These are phyloP conservation scores for Sebastolobus alascanus DNA, from an alignment of 2,797 vertebrate genomes.

Conservation along the genomic window DNA sequence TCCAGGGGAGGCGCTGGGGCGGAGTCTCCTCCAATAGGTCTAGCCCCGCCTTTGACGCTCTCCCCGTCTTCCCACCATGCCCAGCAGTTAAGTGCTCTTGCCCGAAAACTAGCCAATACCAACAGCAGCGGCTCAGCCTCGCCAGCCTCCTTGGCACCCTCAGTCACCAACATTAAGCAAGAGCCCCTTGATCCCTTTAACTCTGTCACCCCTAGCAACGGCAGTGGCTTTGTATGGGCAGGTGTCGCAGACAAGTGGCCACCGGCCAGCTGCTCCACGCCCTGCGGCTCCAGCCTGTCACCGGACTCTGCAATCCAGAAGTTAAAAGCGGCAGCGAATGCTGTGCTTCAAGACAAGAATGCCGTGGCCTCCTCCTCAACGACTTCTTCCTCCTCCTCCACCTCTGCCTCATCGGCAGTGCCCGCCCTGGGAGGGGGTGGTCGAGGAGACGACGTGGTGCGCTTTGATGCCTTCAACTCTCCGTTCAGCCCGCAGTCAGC, in stretches of 20 bases:
- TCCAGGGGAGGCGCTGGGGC: constrained; percentile 81
- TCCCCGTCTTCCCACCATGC: constrained; percentile 96
- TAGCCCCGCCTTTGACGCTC: constrained; percentile 88
- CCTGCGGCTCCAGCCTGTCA: constrained; percentile 91
- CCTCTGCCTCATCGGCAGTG: constrained; percentile 81
- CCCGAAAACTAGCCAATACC: constrained; percentile 94
- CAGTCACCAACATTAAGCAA: constrained; percentile 88
- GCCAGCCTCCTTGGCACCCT: constrained; percentile 82
- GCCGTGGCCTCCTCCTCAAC: constrained; percentile 84
- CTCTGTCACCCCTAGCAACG: constrained; percentile 86
- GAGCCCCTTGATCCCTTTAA: constrained; percentile 94
- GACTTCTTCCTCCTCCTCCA: constrained; percentile 85
- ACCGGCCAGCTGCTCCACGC: constrained; percentile 88
- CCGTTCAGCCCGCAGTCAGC: constrained; percentile 98
- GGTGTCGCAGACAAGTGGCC: constrained; percentile 96
- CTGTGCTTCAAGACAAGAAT: constrained; percentile 97
- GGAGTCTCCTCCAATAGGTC: constrained; percentile 88
- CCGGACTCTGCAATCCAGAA: constrained; percentile 99
- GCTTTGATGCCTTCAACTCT: constrained; percentile 96
- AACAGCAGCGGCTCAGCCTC: constrained; percentile 84
- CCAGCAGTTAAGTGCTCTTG: constrained; percentile 97
- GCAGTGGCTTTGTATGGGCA: constrained; percentile 92
- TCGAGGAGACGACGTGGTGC: constrained; percentile 91
- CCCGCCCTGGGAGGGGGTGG: constrained; percentile 76
- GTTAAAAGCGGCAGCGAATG: constrained; percentile 97